phyloP scores from a whole-genome alignment of 2,888 invertebrate species.

The Arctia plantaginis region DNA sequence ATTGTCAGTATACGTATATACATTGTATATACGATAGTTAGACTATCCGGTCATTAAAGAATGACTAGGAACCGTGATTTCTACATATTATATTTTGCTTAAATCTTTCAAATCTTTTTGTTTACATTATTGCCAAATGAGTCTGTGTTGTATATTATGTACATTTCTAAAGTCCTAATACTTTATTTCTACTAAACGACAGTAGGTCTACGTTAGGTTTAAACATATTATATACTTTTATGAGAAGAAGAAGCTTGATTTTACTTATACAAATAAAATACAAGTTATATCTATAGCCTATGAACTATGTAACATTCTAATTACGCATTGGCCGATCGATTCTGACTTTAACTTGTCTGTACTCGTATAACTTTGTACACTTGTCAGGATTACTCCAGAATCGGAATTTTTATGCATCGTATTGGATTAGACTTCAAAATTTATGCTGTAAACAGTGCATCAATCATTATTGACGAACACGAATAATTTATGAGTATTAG shows the following conservation, averaged over 20 bases:
- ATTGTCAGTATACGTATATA: background rate
- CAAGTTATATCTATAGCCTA: too few species aligned
- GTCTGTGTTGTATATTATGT: too few species aligned
- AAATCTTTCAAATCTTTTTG: background rate
- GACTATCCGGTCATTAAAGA: background rate
- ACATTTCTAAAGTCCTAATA: too few species aligned
- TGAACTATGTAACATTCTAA: constrained; percentile 47
- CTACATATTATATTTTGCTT: background rate
- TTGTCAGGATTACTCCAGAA: constrained; percentile 31
- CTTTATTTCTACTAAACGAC: too few species aligned
- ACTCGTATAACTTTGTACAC: constrained; percentile 56
- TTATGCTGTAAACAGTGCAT: constrained; percentile 11
- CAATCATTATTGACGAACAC: constrained; percentile 25
- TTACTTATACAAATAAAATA: too few species aligned
- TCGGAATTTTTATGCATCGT: accelerated
- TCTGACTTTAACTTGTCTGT: constrained; percentile 61
- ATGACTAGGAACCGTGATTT: background rate
- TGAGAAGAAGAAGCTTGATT: too few species aligned
- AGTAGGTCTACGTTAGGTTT: too few species aligned
- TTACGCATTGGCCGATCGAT: constrained; percentile 64
- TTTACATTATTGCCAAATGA: background rate
- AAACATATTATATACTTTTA: too few species aligned
- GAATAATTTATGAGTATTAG: constrained; percentile 73
- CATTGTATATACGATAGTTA: background rate
- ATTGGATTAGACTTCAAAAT: constrained; percentile 27